Conservation (phyloP, 2,888 invertebrate species). For the Tholera decimalis region DNA sequence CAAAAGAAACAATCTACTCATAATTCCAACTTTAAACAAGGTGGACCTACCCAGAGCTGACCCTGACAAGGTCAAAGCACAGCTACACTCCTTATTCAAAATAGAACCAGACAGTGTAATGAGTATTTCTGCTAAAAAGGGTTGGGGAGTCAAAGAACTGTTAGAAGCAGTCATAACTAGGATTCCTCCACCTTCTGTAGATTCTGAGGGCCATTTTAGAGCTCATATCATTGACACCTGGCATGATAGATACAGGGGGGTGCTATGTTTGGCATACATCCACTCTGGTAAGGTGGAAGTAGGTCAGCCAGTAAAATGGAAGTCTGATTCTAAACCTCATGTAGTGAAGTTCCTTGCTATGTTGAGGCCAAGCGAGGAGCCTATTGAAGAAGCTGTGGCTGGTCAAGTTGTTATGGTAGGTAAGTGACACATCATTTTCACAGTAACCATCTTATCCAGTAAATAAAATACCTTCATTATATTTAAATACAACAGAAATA, state of each 20-base stretch:
- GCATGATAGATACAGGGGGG: constrained; percentile 97
- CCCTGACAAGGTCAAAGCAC: constrained; percentile 95
- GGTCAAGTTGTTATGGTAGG: constrained; percentile 98
- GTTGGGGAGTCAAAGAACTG: constrained; percentile 95
- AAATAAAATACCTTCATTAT: too few species aligned
- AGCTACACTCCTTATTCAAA: constrained; percentile 95
- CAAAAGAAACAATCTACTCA: constrained; percentile 94
- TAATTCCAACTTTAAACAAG: constrained; percentile 99
- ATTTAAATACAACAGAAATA: too few species aligned
- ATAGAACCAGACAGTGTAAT: constrained; percentile 94
- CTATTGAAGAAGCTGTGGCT: constrained; percentile 93
- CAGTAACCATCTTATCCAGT: too few species aligned
- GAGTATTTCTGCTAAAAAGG: constrained; percentile 98
- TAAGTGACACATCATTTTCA: constrained; percentile 70
- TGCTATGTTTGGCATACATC: constrained; percentile 94
- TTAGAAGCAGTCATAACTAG: constrained; percentile 95
- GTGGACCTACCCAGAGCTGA: constrained; percentile 98
- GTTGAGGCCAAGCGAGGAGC: constrained; percentile 94
- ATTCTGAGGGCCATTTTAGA: constrained; percentile 92
- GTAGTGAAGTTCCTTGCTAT: constrained; percentile 95
- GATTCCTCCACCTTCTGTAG: constrained; percentile 94
- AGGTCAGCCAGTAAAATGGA: constrained; percentile 95
- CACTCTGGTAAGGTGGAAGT: constrained; percentile 94
- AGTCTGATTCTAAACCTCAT: constrained; percentile 94
- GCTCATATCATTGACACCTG: constrained; percentile 98